Base-by-base conservation (phyloP, 2,888 invertebrate species). In the Eledone cirrhosa region DNA sequence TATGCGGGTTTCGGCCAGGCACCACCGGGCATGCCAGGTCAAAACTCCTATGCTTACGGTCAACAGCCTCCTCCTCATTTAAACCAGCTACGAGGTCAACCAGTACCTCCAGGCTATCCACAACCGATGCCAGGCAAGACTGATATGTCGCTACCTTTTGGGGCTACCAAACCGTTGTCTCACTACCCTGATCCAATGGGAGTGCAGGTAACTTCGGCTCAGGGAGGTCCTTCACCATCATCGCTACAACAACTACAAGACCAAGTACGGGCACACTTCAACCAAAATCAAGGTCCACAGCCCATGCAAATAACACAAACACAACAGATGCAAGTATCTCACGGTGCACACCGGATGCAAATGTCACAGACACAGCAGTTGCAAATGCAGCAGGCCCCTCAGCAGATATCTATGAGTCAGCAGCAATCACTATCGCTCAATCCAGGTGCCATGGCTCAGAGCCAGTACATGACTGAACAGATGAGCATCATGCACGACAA, bases 251-350 rank as follows among this genome's bases (percentile, higher is more conserved):
- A 88, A 82, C 83, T 88, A 78, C 89, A 89, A 84, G 86, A 89
- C 83, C 88, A 89, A 83, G 87, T 89, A 78, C 84, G 86, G 81
- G 85, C 86, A 78, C 96, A 96, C 91, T 95, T 96, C 92, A 95
- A 95, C 88, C 96, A 96, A 91, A 95, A 95, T 79, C 96, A 96
- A 90, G 96, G 82, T 48, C 86, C 85, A 69, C 87, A 96, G 90
- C 41, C 72, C 31, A 91, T 96, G 90, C 96, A 96, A 91, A 95
- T 97, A 86, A 94, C 93, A 85, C 96, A 96, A 89, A 96, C 95
- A 48, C 96, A 96, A 91, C 91, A 91, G 80, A 87, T 91, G 87
- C 90, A 95, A 80, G 85, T 89, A 53, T 85, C 86, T 0, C 88
- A 88, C 77, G 87, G 88, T 13, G 80, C 85, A 29, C 85, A 86